A percentile compares a stretch with the other conserved stretches of the same genome.
These are phyloP conservation scores for Ptiloglossa arizonensis DNA, from an alignment of 1,140 invertebrate genomes.

Conservation along the genomic window DNA sequence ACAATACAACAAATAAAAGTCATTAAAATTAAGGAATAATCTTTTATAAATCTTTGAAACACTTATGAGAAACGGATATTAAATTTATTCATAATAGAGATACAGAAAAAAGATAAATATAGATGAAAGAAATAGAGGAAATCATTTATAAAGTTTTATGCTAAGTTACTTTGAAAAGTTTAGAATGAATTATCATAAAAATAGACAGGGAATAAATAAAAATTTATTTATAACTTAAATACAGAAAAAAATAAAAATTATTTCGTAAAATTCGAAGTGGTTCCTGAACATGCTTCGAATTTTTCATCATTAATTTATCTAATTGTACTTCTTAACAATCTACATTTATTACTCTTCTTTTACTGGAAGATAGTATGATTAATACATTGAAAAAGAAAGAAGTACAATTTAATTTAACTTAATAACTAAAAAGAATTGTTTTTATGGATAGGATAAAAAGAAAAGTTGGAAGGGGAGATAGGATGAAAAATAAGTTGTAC, in stretches of 20 bases:
- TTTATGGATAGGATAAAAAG: conserved; percentile 17
- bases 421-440: conserved; percentile 36
- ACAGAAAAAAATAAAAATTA: conserved; percentile 25
- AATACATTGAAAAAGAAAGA: conserved; percentile 15
- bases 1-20: conserved; percentile 3
- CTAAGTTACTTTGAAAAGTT: background rate
- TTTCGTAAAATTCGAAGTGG: background rate
- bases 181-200: conserved; percentile 1
- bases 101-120: conserved; percentile 17
- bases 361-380: conserved; percentile 24
- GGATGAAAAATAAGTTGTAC: conserved; percentile 44
- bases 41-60: background rate
- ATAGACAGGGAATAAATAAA: conserved; percentile 26
- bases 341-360: conserved; percentile 13
- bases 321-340: conserved; percentile 6
- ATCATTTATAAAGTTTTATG: background rate
- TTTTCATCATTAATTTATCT: background rate
- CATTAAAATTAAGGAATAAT: background rate
- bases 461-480: conserved; percentile 19
- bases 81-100: conserved; percentile 19
- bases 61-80: background rate
- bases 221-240: conserved; percentile 28
- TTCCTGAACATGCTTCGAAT: background rate
- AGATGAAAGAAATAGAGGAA: conserved; percentile 4
- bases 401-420: conserved; percentile 28